A percentile compares a stretch with the other conserved stretches of the same genome.
phyloP scores from a whole-genome alignment of 2,888 invertebrate genomes.

The Meta bourneti region DNA sequence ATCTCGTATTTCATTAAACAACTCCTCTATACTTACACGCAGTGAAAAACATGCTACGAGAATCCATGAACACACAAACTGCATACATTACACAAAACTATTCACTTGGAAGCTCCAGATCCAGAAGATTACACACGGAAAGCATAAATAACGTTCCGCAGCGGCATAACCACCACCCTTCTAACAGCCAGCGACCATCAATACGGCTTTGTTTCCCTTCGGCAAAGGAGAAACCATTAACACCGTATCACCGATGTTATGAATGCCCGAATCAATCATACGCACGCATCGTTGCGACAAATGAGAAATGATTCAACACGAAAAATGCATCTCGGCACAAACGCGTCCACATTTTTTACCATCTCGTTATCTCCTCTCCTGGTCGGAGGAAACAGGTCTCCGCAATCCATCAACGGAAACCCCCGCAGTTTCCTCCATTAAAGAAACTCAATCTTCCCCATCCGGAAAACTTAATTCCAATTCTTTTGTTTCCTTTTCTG shows the following conservation, averaged over 20 bases:
- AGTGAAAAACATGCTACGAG: background rate
- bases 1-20: background rate
- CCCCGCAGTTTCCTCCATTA: background rate
- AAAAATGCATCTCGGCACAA: conserved; percentile 47
- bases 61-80: background rate
- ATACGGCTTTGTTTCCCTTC: background rate
- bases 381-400: background rate
- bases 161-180: background rate
- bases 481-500: background rate
- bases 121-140: too few species aligned
- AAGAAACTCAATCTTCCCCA: background rate
- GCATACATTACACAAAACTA: background rate
- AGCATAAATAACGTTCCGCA: background rate
- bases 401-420: background rate
- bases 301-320: conserved; percentile 55
- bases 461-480: background rate
- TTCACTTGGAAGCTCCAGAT: background rate
- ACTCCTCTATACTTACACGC: background rate
- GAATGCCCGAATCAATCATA: conserved; percentile 52
- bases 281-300: conserved; percentile 2
- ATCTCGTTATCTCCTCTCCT: conserved; percentile 4
- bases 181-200: background rate
- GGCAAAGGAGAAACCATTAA: conserved; percentile 26
- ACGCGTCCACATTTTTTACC: background rate
- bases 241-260: conserved; percentile 16